phyloP scores from a whole-genome alignment of 2,888 invertebrate genomes.

The Electrophaes corylata region DNA sequence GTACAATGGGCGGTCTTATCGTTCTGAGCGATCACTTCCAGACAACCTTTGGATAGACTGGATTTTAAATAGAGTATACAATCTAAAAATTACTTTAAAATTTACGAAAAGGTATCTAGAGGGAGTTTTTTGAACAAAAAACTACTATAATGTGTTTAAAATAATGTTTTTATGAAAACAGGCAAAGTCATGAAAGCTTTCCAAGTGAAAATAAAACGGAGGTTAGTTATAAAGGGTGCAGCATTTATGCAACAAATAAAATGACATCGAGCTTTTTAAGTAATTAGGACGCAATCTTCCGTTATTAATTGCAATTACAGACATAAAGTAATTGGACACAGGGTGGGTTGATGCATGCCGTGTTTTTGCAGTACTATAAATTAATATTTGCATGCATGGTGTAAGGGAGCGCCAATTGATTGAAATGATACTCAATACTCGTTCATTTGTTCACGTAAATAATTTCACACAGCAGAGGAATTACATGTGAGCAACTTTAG shows the following conservation, averaged over 20 bases:
- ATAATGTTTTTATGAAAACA: not conserved
- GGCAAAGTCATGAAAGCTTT: not conserved
- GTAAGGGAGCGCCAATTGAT: not conserved
- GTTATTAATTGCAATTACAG: conserved; percentile 15
- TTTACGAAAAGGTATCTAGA: too few species aligned
- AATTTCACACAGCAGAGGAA: too few species aligned
- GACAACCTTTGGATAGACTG: too few species aligned
- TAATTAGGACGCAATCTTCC: conserved; percentile 6
- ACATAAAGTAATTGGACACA: conserved; percentile 22
- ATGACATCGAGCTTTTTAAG: conserved; percentile 16
- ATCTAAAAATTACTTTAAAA: too few species aligned
- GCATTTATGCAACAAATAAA: conserved; percentile 1
- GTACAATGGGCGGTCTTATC: too few species aligned
- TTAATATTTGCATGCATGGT: not conserved
- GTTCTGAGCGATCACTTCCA: too few species aligned
- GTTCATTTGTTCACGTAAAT: too few species aligned
- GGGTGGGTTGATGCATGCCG: not conserved
- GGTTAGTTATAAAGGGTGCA: not conserved
- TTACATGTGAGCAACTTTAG: too few species aligned
- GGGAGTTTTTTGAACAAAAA: not conserved
- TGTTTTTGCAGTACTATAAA: not conserved
- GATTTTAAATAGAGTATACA: too few species aligned
- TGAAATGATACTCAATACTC: not conserved
- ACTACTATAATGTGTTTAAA: not conserved
- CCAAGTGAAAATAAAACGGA: not conserved